A percentile compares a stretch with the other conserved stretches of the same genome.
Evolutionary conservation across 2,113 vertebrate genomes (phyloP).

Genomic region (Gracilinanus agilis): DNA sequence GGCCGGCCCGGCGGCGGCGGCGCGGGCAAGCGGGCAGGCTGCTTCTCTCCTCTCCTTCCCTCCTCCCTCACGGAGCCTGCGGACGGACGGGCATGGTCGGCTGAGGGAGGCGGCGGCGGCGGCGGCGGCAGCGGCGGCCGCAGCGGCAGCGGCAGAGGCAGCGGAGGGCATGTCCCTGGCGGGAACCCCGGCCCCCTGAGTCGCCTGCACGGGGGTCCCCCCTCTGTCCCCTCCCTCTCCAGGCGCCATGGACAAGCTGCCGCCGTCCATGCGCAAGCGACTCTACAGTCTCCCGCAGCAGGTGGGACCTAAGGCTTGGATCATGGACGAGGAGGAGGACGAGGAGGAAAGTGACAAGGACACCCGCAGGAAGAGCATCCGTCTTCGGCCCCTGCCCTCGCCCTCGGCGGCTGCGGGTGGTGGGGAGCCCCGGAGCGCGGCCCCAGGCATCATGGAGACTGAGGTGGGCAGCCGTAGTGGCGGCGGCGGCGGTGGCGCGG

Average conservation of each 20-base stretch:
- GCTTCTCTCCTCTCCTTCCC: slow-evolving; percentile 81
- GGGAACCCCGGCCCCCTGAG: slow-evolving; percentile 43
- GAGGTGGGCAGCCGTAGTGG: slow-evolving; percentile 88
- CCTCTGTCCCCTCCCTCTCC: slow-evolving; percentile 26
- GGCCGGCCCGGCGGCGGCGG: slow-evolving; percentile 29
- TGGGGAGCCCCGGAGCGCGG: slow-evolving; percentile 84
- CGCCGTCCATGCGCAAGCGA: slow-evolving; percentile 98
- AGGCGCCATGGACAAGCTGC: slow-evolving; percentile 93
- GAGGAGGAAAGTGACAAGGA: slow-evolving; percentile 89
- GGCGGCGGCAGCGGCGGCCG: slow-evolving; percentile 16
- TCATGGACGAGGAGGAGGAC: slow-evolving; percentile 93
- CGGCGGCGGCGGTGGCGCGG: slow-evolving; percentile 82
- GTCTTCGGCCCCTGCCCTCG: slow-evolving; percentile 94
- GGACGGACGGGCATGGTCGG: slow-evolving; percentile 63
- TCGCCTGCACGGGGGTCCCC: slow-evolving; percentile 33
- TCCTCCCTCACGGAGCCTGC: slow-evolving; percentile 66
- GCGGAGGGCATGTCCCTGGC: slow-evolving; percentile 66
- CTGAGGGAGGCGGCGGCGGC: slow-evolving; percentile 59
- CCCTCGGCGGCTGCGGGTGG: slow-evolving; percentile 87
- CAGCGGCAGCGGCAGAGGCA: slow-evolving; percentile 49
- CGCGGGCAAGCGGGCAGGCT: slow-evolving; percentile 22
- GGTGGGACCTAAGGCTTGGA: slow-evolving; percentile 93
- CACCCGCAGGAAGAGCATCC: slow-evolving; percentile 94
- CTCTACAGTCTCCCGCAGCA: slow-evolving; percentile 99
- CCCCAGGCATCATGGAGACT: slow-evolving; percentile 87